Evolutionary conservation across 2,797 vertebrate genomes (phyloP), one percentile per base, ranked within the genome.

Genomic region (Tympanoctomys barrerae): DNA sequence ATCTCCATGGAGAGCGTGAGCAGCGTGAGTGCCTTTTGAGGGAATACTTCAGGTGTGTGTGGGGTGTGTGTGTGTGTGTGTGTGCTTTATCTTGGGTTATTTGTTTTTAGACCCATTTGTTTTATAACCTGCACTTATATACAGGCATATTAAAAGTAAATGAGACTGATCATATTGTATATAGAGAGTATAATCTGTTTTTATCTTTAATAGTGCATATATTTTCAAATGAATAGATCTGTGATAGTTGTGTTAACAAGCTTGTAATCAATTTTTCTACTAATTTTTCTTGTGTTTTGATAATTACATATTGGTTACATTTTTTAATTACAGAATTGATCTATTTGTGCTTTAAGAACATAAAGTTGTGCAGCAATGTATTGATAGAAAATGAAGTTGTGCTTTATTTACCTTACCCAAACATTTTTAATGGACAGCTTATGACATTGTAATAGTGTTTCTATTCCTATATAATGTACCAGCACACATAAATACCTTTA

Each of bases 401-500:
- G 26, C 19, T 82, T 75, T 39, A 31, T 77, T 86, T 93, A 80
- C 54, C 36, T 2, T 83, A 42, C 18, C 36, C 42, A 87, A 75
- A 62, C 7, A 79, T 89, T 93, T 24, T 61, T 87, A 90, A 75
- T 77, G 71, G 85, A 78, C 21, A 94, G n/a, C 24, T 95, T 92
- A 61, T 54, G 49, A 36, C 33, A 46, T 22, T 89, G 10, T 91
- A 52, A 33, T 86, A 36, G 79, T 91, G 81, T 83, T 87, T 96
- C 87, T 62, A 54, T 78, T 1, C 8, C 31, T 9, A 62, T 57
- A 54, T 82, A 93, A 82, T 87, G 28, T 78, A 49, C 33, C 64
- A 90, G 42, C n/a, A 91, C 70, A 64, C 59, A 19, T 81, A 88
- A 46, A 21, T 87, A 82, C 7, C 31, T 79, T 39, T 82, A 70